Percentiles rank a stretch among this genome's conserved stretches.
These are phyloP conservation scores for Pseudochaenichthys georgianus DNA, from an alignment of 2,797 vertebrate species.

Conservation along the genomic window DNA sequence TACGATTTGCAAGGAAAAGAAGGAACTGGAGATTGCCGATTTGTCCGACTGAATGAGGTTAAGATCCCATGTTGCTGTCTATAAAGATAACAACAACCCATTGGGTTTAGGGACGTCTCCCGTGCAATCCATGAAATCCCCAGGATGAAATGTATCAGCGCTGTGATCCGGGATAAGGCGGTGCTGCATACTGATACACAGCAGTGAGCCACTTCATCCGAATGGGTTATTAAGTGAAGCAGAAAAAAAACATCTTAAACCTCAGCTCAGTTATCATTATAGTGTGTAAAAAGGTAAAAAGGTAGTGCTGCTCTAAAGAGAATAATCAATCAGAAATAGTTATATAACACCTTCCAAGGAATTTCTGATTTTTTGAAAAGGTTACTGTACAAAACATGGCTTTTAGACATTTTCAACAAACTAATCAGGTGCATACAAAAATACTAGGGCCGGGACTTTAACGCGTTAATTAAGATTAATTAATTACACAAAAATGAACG, in stretches of 20 bases:
- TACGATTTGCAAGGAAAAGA: constrained; percentile 11
- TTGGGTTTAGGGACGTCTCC: constrained; percentile 33
- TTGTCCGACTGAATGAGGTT: constrained; percentile 40
- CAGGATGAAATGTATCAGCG: constrained; percentile 51
- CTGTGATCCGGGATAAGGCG: constrained; percentile 52
- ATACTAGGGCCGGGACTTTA: no score
- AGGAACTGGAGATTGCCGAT: background rate
- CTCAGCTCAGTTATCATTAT: constrained; percentile 11
- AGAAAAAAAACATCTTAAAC: constrained; percentile 9
- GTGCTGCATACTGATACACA: constrained; percentile 46
- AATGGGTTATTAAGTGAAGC: constrained; percentile 36
- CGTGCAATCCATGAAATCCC: constrained; percentile 42
- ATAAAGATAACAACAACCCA: constrained; percentile 44
- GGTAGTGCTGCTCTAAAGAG: background rate
- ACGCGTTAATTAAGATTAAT: no score
- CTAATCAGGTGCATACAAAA: background rate
- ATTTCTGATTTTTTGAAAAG: no score
- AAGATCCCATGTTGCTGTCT: constrained; percentile 33
- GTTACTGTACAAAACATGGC: no score
- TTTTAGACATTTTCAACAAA: no score
- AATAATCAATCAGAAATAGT: background rate
- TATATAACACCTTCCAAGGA: no score
- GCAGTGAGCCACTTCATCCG: constrained; percentile 35
- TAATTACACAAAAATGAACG: no score
- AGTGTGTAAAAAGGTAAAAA: background rate